Evolutionary conservation across 2,113 vertebrate genomes (phyloP), one percentile per base, ranked within the genome.

Genomic region (Lophotis ruficrista): DNA sequence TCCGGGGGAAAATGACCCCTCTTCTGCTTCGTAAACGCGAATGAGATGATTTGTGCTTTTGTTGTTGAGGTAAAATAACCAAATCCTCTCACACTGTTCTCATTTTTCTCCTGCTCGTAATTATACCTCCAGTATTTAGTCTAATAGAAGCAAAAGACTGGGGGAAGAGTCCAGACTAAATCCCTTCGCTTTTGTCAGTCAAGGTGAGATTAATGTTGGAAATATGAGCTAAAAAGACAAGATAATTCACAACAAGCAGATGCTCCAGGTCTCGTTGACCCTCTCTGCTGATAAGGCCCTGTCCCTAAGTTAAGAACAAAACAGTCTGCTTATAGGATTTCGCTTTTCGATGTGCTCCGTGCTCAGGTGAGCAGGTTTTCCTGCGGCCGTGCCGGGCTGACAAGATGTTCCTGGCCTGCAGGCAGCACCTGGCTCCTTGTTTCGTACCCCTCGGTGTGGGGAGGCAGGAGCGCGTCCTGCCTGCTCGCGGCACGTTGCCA

Each of bases 391-490:
- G 50, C 50, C 28, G 14, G 8, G 31, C 54, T 75, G 51, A 70
- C 0, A 0, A 6, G n/a, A 51, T 56, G 69, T 68, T 78, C 82
- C 33, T 35, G 87, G 68, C 24, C 80, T 35, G 38, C 6, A 6
- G 83, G 84, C 83, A 93, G 50, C 80, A 66, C n/a, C 47, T 20
- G 8, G 48, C 23, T 64, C 57, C 57, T 68, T 38, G 14, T 43
- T 70, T 13, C 0, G 0, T 58, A 8, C 28, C 80, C 68, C 61
- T 71, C 66, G 48, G 33, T 3, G 0, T 1, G 43, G 3, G 38
- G 19, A 85, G 48, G 38, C 41, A 57, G 82, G 37, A 90, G 38
- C 62, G 35, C 4, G 1, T 54, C 70, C 82, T 47, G 56, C 47
- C 82, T 33, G 66, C 85, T 82, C 56, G 2, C 1, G 8, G 47